Percentiles rank a stretch among this genome's conserved stretches.
Evolutionary conservation across 2,888 invertebrate genomes (phyloP).

Genomic region (Gasteruption jaculator): DNA sequence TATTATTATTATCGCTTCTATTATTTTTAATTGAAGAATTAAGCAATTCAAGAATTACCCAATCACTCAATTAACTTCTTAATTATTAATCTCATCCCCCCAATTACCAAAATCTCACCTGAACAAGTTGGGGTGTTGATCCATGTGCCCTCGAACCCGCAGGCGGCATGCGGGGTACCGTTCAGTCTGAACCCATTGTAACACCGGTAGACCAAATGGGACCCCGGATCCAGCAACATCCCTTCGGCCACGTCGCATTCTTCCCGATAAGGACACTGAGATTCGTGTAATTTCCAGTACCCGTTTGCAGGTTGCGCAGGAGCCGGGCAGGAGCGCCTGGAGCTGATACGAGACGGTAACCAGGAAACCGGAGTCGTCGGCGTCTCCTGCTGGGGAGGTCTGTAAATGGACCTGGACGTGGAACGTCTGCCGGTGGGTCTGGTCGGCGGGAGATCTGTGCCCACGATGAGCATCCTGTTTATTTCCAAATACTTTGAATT

Average conservation of each 20-base stretch:
- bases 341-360: slow-evolving; percentile 7
- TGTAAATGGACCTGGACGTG: slow-evolving; percentile 5
- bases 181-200: slow-evolving; percentile 31
- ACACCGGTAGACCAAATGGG: slow-evolving; percentile 39
- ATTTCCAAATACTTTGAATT: slow-evolving; percentile 43
- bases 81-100: neutral
- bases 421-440: slow-evolving; percentile 7
- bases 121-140: slow-evolving; percentile 32
- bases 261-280: slow-evolving; percentile 27
- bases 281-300: slow-evolving; percentile 31
- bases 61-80: neutral
- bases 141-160: slow-evolving; percentile 36
- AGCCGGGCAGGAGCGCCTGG: slow-evolving; percentile 26
- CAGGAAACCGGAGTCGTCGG: slow-evolving; percentile 1
- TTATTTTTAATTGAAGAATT: neutral
- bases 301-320: slow-evolving; percentile 40
- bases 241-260: slow-evolving; percentile 29
- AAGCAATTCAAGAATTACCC: neutral
- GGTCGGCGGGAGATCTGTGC: too few species aligned
- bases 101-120: too few species aligned
- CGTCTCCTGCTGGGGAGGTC: neutral
- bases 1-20: too few species aligned
- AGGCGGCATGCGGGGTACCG: slow-evolving; percentile 31
- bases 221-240: slow-evolving; percentile 30
- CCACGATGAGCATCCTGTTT: slow-evolving; percentile 32